A percentile compares a stretch with the other conserved stretches of the same genome.
Evolutionary conservation across 2,888 invertebrate genomes (phyloP).

Genomic region (Azorinus chamasolen): DNA sequence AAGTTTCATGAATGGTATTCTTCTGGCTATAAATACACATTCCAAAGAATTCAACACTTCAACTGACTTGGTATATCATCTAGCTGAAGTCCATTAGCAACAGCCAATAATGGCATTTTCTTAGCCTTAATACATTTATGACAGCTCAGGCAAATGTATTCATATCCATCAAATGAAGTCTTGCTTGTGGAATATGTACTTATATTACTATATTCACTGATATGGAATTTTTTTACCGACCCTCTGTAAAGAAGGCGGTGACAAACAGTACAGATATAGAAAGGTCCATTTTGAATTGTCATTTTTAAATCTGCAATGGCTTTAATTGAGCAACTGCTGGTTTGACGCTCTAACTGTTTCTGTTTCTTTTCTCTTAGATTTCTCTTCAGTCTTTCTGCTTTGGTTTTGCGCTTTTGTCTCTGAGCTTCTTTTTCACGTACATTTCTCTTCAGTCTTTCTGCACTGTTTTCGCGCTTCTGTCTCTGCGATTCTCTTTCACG

Average conservation of each 20-base stretch:
- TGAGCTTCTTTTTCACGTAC: too few relatives aligned
- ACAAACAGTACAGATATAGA: slow-evolving; percentile 19
- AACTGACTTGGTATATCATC: slow-evolving; percentile 47
- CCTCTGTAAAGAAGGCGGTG: slow-evolving; percentile 16
- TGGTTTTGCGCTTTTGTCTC: too few relatives aligned
- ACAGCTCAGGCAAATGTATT: slow-evolving; percentile 25
- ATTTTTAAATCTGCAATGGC: not conserved
- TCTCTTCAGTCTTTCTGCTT: too few relatives aligned
- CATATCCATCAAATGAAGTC: not conserved
- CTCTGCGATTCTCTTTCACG: too few relatives aligned
- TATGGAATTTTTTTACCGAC: slow-evolving; percentile 10
- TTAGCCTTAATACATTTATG: slow-evolving; percentile 9
- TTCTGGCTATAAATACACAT: slow-evolving; percentile 47
- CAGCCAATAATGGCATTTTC: slow-evolving; percentile 36
- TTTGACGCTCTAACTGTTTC: too few relatives aligned
- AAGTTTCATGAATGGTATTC: slow-evolving; percentile 61
- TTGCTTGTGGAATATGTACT: slow-evolving; percentile 10
- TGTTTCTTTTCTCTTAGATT: too few relatives aligned
- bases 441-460: too few relatives aligned
- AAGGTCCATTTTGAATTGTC: slow-evolving; percentile 28
- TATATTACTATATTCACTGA: slow-evolving; percentile 1
- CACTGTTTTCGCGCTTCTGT: too few relatives aligned
- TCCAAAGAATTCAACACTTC: slow-evolving; percentile 52
- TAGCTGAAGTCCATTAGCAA: slow-evolving; percentile 40
- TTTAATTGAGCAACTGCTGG: too few relatives aligned